Percentiles rank a stretch among this genome's conserved stretches.
phyloP scores from a whole-genome alignment of 2,888 invertebrate species.

The Rugalucina vietnamica region DNA sequence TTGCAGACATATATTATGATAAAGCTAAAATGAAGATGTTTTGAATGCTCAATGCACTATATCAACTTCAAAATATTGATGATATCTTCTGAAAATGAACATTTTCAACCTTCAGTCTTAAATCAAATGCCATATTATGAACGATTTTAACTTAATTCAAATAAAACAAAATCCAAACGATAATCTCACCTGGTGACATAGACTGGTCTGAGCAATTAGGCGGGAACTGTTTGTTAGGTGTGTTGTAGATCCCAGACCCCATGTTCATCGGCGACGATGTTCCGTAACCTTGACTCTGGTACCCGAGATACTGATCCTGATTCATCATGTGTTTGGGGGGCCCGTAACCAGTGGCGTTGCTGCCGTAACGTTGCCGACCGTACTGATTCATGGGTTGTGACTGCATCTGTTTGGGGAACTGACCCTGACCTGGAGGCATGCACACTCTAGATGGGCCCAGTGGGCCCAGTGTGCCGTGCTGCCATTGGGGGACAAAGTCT shows the following conservation, averaged over 20 bases:
- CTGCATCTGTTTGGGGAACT: constrained; percentile 17
- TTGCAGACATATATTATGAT: too few species aligned
- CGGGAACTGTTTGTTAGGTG: constrained; percentile 75
- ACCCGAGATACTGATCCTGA: constrained; percentile 67
- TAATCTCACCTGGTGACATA: constrained; percentile 67
- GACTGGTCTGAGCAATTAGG: constrained; percentile 63
- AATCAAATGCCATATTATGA: too few species aligned
- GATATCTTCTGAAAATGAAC: too few species aligned
- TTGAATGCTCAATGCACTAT: too few species aligned
- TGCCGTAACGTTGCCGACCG: constrained; percentile 38
- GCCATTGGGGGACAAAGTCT: constrained; percentile 1
- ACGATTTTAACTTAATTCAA: too few species aligned
- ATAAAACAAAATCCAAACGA: too few species aligned
- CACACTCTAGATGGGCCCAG: constrained; percentile 40
- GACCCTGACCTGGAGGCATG: constrained; percentile 7
- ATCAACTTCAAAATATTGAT: too few species aligned
- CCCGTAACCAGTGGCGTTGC: constrained; percentile 49
- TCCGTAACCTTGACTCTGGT: constrained; percentile 65
- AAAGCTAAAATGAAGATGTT: too few species aligned
- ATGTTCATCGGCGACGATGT: constrained; percentile 64
- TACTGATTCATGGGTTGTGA: constrained; percentile 22
- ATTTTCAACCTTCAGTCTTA: too few species aligned
- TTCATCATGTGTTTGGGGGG: constrained; percentile 63
- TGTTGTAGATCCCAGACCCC: constrained; percentile 70
- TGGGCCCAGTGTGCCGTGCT: constrained; percentile 40